A percentile compares a stretch with the other conserved stretches of the same genome.
phyloP scores from a whole-genome alignment of 2,888 invertebrate genomes.

The Apantesis nais region DNA sequence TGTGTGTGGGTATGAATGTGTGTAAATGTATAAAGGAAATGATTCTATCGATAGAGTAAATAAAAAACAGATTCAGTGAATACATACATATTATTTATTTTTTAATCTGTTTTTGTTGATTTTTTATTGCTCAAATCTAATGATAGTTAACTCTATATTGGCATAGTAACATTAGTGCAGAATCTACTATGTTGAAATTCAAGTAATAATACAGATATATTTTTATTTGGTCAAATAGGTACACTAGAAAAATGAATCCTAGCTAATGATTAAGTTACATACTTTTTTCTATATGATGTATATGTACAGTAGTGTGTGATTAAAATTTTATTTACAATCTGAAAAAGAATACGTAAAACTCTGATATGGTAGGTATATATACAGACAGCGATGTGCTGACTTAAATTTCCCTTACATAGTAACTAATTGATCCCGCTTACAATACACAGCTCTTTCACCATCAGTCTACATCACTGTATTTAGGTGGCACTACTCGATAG shows the following conservation, averaged over 20 bases:
- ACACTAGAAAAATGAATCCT: conserved; percentile 37
- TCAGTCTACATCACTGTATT: conserved; percentile 57
- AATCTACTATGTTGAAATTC: conserved; percentile 35
- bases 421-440: conserved; percentile 84
- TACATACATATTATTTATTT: conserved; percentile 39
- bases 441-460: conserved; percentile 73
- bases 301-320: conserved; percentile 45
- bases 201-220: conserved; percentile 38
- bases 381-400: conserved; percentile 63
- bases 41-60: neutral
- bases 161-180: conserved; percentile 31
- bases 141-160: conserved; percentile 32
- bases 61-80: conserved; percentile 23
- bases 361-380: conserved; percentile 47
- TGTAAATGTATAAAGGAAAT: no score
- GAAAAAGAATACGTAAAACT: conserved; percentile 54
- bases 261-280: conserved; percentile 33
- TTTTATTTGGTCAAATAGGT: conserved; percentile 46
- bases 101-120: conserved; percentile 30
- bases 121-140: conserved; percentile 34
- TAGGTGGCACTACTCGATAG: conserved; percentile 54
- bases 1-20: neutral
- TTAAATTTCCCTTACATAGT: conserved; percentile 68
- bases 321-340: conserved; percentile 42
- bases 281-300: conserved; percentile 33